A percentile compares a stretch with the other conserved stretches of the same genome.
These are phyloP conservation scores for Emmelina monodactyla DNA, from an alignment of 2,888 invertebrate species.

Conservation along the genomic window DNA sequence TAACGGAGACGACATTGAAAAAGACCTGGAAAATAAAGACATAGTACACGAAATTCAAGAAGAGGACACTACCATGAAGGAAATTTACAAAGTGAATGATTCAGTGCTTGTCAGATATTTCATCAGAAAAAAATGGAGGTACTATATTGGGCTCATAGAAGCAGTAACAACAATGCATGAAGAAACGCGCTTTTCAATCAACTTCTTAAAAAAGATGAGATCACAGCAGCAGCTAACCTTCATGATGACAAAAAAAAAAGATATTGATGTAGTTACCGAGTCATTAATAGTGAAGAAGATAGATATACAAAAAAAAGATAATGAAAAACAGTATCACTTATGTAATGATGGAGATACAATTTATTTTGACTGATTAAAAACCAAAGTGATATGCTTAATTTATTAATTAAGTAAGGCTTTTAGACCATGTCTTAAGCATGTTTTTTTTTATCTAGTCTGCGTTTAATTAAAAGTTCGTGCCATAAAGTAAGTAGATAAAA, in stretches of 20 bases:
- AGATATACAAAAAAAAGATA: background rate
- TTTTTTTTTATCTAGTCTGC: too few species aligned
- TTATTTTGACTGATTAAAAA: constrained; percentile 2
- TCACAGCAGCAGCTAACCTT: constrained; percentile 1
- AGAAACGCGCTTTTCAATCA: background rate
- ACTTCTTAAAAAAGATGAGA: constrained; percentile 4
- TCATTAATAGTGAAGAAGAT: constrained; percentile 4
- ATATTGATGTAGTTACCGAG: constrained; percentile 4
- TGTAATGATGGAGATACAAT: constrained; percentile 2
- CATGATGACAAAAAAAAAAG: constrained; percentile 5
- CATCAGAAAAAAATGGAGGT: constrained; percentile 5
- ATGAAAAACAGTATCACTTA: constrained; percentile 2
- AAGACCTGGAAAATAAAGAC: background rate
- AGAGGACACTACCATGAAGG: background rate
- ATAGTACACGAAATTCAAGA: background rate
- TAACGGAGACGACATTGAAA: background rate
- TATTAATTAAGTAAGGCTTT: too few species aligned
- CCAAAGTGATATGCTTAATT: too few species aligned
- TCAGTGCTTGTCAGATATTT: constrained; percentile 5
- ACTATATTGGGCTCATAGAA: constrained; percentile 5
- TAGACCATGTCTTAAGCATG: too few species aligned
- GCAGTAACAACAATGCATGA: background rate
- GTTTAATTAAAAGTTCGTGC: too few species aligned
- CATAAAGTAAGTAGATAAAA: too few species aligned
- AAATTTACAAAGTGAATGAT: constrained; percentile 4